Conservation (phyloP, 1,140 invertebrate species). For the Calosoma granatense region DNA sequence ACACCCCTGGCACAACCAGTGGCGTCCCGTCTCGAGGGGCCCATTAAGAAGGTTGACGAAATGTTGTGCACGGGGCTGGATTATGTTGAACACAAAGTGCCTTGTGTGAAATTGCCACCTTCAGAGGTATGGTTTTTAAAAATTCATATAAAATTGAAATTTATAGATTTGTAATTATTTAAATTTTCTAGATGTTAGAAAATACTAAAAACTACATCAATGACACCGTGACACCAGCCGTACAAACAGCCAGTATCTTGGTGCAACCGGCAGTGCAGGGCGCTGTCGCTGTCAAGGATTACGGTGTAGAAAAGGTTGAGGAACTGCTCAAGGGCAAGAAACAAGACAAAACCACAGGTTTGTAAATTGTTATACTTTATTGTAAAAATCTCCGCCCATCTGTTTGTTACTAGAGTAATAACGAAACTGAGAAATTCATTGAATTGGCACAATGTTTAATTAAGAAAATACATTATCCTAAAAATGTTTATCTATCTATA, state of each 20-base stretch:
- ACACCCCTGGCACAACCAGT: conserved; percentile 39
- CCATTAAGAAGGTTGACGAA: conserved; percentile 38
- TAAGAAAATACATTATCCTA: too few species aligned
- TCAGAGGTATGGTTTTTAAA: conserved; percentile 40
- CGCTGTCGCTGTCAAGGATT: conserved; percentile 22
- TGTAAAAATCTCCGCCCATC: too few species aligned
- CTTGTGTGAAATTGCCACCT: conserved; percentile 37
- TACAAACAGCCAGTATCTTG: conserved; percentile 17
- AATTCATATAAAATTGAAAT: not conserved
- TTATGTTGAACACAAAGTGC: conserved; percentile 38
- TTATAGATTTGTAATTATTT: conserved; percentile 19
- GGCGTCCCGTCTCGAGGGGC: conserved; percentile 36
- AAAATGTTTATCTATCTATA: too few species aligned
- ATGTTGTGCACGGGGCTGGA: conserved; percentile 38
- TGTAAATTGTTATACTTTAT: too few species aligned
- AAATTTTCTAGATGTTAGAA: conserved; percentile 41
- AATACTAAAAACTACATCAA: conserved; percentile 45
- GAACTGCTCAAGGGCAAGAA: conserved; percentile 15
- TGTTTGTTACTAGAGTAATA: too few species aligned
- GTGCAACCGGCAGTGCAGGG: conserved; percentile 20
- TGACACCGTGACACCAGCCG: conserved; percentile 29
- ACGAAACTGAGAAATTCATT: too few species aligned
- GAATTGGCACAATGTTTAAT: too few species aligned
- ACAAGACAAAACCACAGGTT: not conserved
- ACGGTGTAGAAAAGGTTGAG: conserved; percentile 24